Conservation (phyloP, 2,113 vertebrate species). For the Brevimyrus niger region DNA sequence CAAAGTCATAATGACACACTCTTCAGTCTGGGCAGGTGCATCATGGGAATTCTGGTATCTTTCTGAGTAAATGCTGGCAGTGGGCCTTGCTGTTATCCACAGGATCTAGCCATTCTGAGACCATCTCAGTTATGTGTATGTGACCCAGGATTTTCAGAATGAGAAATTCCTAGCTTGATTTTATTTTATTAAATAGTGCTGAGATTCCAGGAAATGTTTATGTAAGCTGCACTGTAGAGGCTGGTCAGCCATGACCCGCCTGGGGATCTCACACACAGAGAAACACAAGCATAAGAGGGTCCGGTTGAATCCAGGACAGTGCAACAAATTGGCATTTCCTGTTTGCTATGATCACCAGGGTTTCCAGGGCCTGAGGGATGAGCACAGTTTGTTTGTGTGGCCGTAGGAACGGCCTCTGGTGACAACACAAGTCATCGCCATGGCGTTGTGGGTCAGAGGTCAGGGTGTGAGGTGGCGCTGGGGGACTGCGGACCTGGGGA, state of each 20-base stretch:
- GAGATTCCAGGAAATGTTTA: background rate
- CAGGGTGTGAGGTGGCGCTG: background rate
- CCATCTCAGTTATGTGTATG: background rate
- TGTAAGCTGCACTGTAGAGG: background rate
- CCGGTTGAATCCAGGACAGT: background rate
- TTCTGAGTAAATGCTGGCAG: background rate
- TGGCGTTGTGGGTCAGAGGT: conserved; percentile 3
- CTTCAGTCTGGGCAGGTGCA: background rate
- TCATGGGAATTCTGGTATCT: background rate
- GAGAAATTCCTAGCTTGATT: background rate
- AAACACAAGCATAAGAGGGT: background rate
- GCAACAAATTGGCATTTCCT: conserved; percentile 4
- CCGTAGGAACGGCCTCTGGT: conserved; percentile 8
- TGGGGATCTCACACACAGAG: background rate
- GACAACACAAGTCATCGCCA: conserved; percentile 14
- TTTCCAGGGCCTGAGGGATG: background rate
- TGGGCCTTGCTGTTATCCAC: background rate
- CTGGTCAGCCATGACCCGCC: background rate
- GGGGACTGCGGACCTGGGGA: background rate
- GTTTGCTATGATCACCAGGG: background rate
- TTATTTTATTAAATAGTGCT: background rate
- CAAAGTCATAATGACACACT: background rate
- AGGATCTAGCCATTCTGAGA: background rate
- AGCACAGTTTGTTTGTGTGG: conserved; percentile 4
- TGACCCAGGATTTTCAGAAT: background rate